Evolutionary conservation across 2,113 vertebrate species (phyloP), one percentile per base, ranked within the genome.

Genomic region (Psophia crepitans): DNA sequence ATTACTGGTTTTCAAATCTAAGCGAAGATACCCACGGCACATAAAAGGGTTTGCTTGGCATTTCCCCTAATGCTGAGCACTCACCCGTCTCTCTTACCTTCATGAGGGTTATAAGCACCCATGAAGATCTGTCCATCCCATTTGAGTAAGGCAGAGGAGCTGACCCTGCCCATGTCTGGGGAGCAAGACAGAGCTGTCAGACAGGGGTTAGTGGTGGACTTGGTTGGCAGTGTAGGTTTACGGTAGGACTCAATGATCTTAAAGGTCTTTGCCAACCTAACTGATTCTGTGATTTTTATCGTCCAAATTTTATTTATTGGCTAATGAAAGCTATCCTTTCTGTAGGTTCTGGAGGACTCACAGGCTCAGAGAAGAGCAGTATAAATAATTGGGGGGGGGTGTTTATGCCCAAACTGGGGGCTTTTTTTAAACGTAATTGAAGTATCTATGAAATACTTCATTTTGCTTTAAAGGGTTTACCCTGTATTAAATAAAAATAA

Each of bases 81-180:
- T 75, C n/a, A 6, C 65, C 49, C 54, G 60, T 35, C 61, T 30
- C 24, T 80, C 44, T 41, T 6, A 2, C 20, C 32, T 33, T 27
- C 13, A 6, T 2, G 26, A 37, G 48, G 37, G 32, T 14, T 48
- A 12, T 35, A 13, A 79, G 71, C 44, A 54, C 20, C 51, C n/a
- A 5, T 41, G n/a, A 30, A 22, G 28, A 41, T 20, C 27, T 58
- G 64, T 17, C 56, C 39, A 5, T 44, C 73, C 46, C 0, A 0
- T 24, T 12, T 7, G 46, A 39, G 51, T 0, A 26, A 15, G 48
- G 61, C 41, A 78, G 44, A 91, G 81, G 61, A 76, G 61, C 91
- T 2, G 4, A 9, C 79, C 28, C 56, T 41, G 57, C 82, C 61
- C 51, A 51, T 53, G 51, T 53, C 27, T 53, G 51, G 24, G 26